These are phyloP conservation scores for Guaruba guarouba DNA, from an alignment of 2,113 vertebrate genomes.

Conservation along the genomic window DNA sequence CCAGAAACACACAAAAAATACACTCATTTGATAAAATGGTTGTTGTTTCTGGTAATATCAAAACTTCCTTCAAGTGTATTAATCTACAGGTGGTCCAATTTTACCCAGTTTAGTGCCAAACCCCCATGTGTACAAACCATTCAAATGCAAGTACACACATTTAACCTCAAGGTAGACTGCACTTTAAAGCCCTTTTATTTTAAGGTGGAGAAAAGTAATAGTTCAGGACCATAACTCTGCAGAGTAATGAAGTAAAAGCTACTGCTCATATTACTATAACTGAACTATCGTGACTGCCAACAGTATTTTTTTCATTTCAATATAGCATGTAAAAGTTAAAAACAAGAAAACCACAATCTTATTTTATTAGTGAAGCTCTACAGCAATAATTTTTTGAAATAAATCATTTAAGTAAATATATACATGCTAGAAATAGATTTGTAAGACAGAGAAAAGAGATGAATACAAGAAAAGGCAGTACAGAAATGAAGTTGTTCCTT, in stretches of 20 bases:
- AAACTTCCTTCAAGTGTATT: not conserved
- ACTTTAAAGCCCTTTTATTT: constrained; percentile 19
- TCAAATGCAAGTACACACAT: not conserved
- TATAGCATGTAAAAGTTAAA: not conserved
- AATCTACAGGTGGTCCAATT: not conserved
- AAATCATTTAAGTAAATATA: not conserved
- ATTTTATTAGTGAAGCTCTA: not conserved
- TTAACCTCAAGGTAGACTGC: not conserved
- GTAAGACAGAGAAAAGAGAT: not conserved
- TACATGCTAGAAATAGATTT: not conserved
- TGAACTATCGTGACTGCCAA: not conserved
- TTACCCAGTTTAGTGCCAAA: not conserved
- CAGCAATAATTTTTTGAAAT: not conserved
- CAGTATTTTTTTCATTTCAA: not conserved
- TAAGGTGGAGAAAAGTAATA: not conserved
- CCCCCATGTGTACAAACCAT: not conserved
- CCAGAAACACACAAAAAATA: not conserved
- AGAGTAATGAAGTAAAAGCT: not conserved
- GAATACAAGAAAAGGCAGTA: not conserved
- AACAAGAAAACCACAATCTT: not conserved
- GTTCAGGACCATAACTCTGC: not conserved
- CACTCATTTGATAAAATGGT: not conserved
- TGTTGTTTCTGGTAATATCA: not conserved
- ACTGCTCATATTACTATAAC: constrained; percentile 6
- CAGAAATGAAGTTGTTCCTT: not conserved